These are phyloP conservation scores for Manacus vitellinus DNA, from an alignment of 2,113 vertebrate genomes.

Conservation along the genomic window DNA sequence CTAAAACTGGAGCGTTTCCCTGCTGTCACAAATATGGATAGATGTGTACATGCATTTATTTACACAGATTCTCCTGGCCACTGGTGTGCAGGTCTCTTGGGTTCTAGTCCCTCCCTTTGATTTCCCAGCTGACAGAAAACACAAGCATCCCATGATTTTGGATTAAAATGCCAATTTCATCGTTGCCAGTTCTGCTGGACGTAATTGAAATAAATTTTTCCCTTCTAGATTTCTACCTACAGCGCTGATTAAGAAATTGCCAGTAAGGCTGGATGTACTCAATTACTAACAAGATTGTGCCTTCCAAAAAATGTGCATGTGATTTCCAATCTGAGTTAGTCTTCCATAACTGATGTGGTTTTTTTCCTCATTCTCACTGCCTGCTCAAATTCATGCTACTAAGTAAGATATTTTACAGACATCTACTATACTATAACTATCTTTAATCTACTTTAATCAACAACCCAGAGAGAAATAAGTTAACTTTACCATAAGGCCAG, in stretches of 20 bases:
- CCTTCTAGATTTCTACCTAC: background rate
- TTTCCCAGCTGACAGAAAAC: background rate
- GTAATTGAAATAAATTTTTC: background rate
- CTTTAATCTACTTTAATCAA: background rate
- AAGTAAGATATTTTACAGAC: background rate
- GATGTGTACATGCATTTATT: no score
- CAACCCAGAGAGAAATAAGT: background rate
- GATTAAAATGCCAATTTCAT: background rate
- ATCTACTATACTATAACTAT: background rate
- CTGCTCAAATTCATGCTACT: background rate
- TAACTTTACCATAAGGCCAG: background rate
- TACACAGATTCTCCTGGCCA: background rate
- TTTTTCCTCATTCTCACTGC: background rate
- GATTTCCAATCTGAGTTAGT: background rate
- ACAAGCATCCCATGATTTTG: background rate
- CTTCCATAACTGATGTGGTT: background rate
- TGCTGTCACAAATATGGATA: rapidly evolving
- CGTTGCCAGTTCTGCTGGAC: background rate
- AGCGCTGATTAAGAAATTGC: background rate
- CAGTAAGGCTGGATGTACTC: background rate
- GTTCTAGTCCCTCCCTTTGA: background rate
- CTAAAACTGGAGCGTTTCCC: background rate
- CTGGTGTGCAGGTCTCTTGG: background rate
- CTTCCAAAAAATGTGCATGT: background rate
- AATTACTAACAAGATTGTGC: background rate